Conservation (phyloP, 2,797 vertebrate species). For the Sciurus carolinensis region DNA sequence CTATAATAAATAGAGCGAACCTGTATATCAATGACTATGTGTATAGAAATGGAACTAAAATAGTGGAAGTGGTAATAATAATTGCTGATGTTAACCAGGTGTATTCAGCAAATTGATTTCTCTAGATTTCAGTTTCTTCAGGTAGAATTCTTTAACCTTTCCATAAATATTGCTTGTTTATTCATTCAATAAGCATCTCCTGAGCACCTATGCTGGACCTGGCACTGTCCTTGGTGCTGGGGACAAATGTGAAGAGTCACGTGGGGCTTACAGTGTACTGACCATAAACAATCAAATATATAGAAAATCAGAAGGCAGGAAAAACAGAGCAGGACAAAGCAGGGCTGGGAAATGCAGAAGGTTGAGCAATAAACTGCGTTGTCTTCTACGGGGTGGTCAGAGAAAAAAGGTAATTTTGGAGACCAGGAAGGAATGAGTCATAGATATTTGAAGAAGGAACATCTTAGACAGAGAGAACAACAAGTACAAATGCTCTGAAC, state of each 20-base stretch:
- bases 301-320: neutral
- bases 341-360: neutral
- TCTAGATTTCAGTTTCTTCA: neutral
- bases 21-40: neutral
- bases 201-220: neutral
- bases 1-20: neutral
- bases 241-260: neutral
- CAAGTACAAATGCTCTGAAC: neutral
- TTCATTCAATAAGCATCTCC: neutral
- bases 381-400: neutral
- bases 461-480: neutral
- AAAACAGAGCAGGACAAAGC: neutral
- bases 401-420: neutral
- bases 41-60: conserved; percentile 4
- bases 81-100: neutral
- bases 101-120: conserved; percentile 31
- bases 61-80: neutral
- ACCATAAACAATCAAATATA: neutral
- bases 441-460: neutral
- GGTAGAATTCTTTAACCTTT: neutral
- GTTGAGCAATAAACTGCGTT: neutral
- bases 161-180: neutral
- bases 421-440: neutral
- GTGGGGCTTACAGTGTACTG: neutral
- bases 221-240: neutral